Conservation (phyloP, 2,888 invertebrate genomes). For the Eugnorisma glareosa region DNA sequence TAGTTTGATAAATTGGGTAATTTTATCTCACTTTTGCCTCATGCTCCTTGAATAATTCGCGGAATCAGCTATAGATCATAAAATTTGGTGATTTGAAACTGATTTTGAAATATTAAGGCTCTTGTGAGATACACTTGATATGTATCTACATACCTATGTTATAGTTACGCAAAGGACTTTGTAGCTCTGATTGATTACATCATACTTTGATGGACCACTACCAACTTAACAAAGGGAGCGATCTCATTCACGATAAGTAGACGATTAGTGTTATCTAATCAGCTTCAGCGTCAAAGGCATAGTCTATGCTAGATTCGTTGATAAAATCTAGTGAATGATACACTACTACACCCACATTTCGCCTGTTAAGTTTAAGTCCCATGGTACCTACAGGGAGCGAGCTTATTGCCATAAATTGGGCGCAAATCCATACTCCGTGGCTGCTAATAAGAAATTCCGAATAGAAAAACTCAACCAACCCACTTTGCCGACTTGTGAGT, state of each 20-base stretch:
- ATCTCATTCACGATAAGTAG: no score
- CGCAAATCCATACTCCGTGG: no score
- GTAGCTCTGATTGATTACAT: constrained; percentile 1
- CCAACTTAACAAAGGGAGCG: constrained; percentile 4
- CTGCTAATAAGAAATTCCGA: not conserved
- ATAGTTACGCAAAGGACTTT: not conserved
- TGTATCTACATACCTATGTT: no score
- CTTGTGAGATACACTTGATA: constrained; percentile 1
- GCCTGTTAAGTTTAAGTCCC: not conserved
- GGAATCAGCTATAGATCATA: constrained; percentile 55
- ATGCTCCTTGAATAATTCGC: constrained; percentile 57
- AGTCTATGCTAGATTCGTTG: not conserved
- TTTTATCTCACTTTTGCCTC: constrained; percentile 66
- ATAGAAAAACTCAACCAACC: not conserved
- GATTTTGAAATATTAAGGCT: constrained; percentile 56
- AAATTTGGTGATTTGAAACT: constrained; percentile 44
- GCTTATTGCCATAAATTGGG: no score
- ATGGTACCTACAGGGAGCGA: no score
- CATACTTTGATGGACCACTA: not conserved
- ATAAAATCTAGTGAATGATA: not conserved
- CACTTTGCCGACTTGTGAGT: not conserved
- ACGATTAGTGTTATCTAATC: not conserved
- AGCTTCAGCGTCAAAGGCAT: not conserved
- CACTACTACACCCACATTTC: not conserved
- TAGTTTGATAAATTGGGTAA: constrained; percentile 69